Evolutionary conservation across 1,140 invertebrate species (phyloP), one percentile per base, ranked within the genome.

Genomic region (Drosophila kanapiae): DNA sequence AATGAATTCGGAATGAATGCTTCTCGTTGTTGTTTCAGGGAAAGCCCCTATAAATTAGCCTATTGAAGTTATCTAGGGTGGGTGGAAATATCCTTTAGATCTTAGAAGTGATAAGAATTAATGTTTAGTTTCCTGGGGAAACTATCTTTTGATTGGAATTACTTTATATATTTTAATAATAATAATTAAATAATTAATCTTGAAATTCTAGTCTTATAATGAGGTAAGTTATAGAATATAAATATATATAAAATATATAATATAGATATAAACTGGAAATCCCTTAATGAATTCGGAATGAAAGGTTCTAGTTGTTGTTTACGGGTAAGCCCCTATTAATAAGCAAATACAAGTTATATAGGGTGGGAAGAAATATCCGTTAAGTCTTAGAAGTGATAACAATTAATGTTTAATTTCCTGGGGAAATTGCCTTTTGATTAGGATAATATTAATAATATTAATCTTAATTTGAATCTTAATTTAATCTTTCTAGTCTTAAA

Each of bases 1-100:
- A 69, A 76, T 82, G 78, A 82, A 79, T 58, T 67, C 3, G 45
- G 53, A 6, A 49, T 29, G 43, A 54, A 54, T 8, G 51, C 31
- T 54, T 37, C 16, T 54, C 7, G 11, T 53, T 53, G 49, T 7
- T 13, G 16, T 53, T 40, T 10, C 16, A 9, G 27, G 53, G 35
- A 18, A 38, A 49, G n/a, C 23, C 23, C 23, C 23, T 23, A 23
- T 42, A 6, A 11, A 11, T 45, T 18, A 3, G 16, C 16, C 18
- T 18, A 48, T 18, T n/a, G 18, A 35, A 4, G 9, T 14, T 2
- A 35, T 8, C 13, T 8, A 7, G 10, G 3, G n/a, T n/a, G 3
- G 9, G 2, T 10, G 10, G 14, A n/a, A 16, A 10, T 31, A n/a
- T 16, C 2, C 4, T 2, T 31, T 31, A n/a, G 29, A 29, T 23